These are phyloP conservation scores for Hemistola chrysoprasaria DNA, from an alignment of 2,888 invertebrate genomes.

Conservation along the genomic window DNA sequence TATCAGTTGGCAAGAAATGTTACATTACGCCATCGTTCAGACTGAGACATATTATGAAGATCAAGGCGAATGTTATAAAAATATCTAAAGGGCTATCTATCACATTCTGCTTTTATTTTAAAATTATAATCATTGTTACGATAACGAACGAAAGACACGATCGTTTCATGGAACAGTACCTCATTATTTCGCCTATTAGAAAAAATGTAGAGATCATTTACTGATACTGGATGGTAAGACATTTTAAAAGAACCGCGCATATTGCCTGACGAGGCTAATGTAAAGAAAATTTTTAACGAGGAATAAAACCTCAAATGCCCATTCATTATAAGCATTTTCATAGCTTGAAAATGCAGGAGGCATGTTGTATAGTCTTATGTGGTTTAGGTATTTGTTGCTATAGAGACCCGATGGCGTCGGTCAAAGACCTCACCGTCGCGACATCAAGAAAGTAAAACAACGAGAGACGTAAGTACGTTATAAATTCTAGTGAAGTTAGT, in stretches of 20 bases:
- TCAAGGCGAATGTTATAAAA: no score
- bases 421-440: conserved; percentile 72
- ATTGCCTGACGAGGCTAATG: conserved; percentile 15
- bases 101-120: no score
- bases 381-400: conserved; percentile 66
- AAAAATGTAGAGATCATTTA: conserved; percentile 1
- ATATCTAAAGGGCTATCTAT: no score
- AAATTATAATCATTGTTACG: no score
- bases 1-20: conserved; percentile 18
- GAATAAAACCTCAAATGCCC: conserved; percentile 47
- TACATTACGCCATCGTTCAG: conserved; percentile 5
- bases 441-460: conserved; percentile 60
- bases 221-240: not conserved
- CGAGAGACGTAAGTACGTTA: conserved; percentile 57
- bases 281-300: conserved; percentile 41
- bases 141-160: no score
- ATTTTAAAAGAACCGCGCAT: conserved; percentile 11
- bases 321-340: conserved; percentile 58
- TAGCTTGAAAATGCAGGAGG: conserved; percentile 44
- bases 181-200: not conserved
- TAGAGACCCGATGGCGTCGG: conserved; percentile 67
- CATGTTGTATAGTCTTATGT: conserved; percentile 54
- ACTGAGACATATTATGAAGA: conserved; percentile 2
- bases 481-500: conserved; percentile 58
- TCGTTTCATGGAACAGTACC: no score